Conservation (phyloP, 2,888 invertebrate species). For the Dasypolia templi region DNA sequence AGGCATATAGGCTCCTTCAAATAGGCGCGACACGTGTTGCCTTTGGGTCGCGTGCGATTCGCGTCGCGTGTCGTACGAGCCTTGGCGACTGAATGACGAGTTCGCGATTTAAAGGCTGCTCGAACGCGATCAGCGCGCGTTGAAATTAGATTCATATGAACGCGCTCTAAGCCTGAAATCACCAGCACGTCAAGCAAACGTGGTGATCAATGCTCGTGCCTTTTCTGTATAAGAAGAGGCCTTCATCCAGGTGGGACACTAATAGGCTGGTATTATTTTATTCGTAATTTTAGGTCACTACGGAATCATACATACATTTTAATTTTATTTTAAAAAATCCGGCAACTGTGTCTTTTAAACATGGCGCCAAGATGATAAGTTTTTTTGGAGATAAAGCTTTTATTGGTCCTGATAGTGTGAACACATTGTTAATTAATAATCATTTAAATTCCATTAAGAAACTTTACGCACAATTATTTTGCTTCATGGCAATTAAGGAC, state of each 20-base stretch:
- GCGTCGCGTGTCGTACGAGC: too few species aligned
- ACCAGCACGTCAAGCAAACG: too few species aligned
- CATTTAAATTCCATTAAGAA: slow-evolving; percentile 38
- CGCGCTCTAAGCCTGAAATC: neutral
- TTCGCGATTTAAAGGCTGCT: too few species aligned
- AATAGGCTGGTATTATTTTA: neutral
- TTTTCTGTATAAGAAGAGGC: neutral
- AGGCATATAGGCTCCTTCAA: too few species aligned
- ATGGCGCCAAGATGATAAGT: slow-evolving; percentile 41
- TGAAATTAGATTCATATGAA: too few species aligned
- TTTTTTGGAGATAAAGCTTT: slow-evolving; percentile 49
- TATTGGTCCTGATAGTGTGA: slow-evolving; percentile 48
- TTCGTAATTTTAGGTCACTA: neutral
- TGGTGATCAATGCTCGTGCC: too few species aligned
- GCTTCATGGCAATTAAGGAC: slow-evolving; percentile 41
- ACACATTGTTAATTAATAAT: slow-evolving; percentile 57
- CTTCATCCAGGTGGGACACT: too few species aligned
- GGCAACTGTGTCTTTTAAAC: slow-evolving; percentile 16
- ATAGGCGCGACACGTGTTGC: too few species aligned
- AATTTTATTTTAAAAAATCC: neutral
- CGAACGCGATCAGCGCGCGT: too few species aligned
- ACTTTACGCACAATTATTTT: slow-evolving; percentile 35
- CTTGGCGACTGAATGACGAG: too few species aligned
- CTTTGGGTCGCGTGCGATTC: too few species aligned
- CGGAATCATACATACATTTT: slow-evolving; percentile 31